Evolutionary conservation across 2,888 invertebrate species (phyloP), one percentile per base, ranked within the genome.

Genomic region (Brachypalpus laphriformis): DNA sequence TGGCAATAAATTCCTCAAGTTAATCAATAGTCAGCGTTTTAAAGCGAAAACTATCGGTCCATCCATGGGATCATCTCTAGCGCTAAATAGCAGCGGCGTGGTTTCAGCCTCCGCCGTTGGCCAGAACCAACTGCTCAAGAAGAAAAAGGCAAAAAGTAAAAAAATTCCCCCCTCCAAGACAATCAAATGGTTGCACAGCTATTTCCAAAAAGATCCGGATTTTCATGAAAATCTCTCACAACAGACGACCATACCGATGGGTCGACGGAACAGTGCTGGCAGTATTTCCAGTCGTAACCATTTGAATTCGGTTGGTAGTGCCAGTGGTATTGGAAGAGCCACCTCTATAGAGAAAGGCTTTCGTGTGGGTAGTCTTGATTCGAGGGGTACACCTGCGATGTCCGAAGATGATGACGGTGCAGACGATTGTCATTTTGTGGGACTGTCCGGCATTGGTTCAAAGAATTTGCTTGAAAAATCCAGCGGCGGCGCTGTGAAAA

Each of bases 121-220:
- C 1, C 70, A 54, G 45, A 75, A 74, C 4, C 83, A 70, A 18
- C 31, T 75, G 7, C 75, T 85, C 7, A 71, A 70, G 28, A 85
- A 85, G 49, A 85, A 85, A 22, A 85, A 85, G 20, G 71, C 25
- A 8, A 81, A 81, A 28, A 85, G 81, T 59, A 85, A 81, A 80
- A 68, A 81, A 40, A 75, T 71, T 28, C 68, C 75, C 2, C 85
- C 85, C 0, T 59, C 85, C 9, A 81, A 80, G 31, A 89, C 88
- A 34, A 88, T 89, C 83, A 87, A 89, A 63, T 88, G 88, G 89
- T 85, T 89, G 61, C 88, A 89, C 70, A 89, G 85, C 57, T 90
- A 89, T 87, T 89, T 90, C 81, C 89, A 89, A 40, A 88, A 88
- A 51, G 90, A 90, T 88, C 90, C 90, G 3, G 89, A 90, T 87